Conservation (phyloP, 2,797 vertebrate genomes). For the Coregonus ussuriensis region DNA sequence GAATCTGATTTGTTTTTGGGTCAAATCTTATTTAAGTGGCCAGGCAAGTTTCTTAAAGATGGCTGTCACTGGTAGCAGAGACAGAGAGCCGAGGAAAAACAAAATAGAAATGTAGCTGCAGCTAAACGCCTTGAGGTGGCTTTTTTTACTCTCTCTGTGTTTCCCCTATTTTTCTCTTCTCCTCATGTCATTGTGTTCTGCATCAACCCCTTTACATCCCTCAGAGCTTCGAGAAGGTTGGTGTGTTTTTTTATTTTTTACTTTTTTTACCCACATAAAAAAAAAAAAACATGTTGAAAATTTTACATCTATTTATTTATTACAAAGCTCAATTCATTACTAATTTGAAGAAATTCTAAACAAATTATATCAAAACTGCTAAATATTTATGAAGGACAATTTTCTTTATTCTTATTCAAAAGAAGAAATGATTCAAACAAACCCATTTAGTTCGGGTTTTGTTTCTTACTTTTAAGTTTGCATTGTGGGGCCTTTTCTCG, state of each 20-base stretch:
- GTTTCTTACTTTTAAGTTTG: constrained; percentile 87
- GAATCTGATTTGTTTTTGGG: constrained; percentile 74
- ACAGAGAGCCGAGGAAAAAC: constrained; percentile 52
- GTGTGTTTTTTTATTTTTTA: constrained; percentile 99
- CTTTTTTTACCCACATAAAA: constrained; percentile 99
- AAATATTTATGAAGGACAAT: constrained; percentile 73
- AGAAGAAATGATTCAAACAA: constrained; percentile 83
- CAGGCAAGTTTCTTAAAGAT: constrained; percentile 69
- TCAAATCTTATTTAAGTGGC: constrained; percentile 70
- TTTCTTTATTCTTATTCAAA: constrained; percentile 67
- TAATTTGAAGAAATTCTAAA: constrained; percentile 75
- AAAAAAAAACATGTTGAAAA: constrained; percentile 72
- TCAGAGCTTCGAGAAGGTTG: constrained; percentile 99
- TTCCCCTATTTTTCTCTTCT: constrained; percentile 99
- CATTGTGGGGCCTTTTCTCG: constrained; percentile 97
- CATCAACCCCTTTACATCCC: constrained; percentile 99
- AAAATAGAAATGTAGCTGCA: constrained; percentile 87
- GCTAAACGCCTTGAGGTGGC: constrained; percentile 98
- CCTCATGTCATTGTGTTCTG: constrained; percentile 99
- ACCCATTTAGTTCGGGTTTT: constrained; percentile 84
- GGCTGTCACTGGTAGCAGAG: constrained; percentile 73
- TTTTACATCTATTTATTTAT: constrained; percentile 71
- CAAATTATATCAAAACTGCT: constrained; percentile 73
- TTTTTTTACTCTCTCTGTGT: constrained; percentile 99
- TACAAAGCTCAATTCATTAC: constrained; percentile 69